Conservation (phyloP, 2,888 invertebrate species). For the Kuschelorhynchus macadamiae region DNA sequence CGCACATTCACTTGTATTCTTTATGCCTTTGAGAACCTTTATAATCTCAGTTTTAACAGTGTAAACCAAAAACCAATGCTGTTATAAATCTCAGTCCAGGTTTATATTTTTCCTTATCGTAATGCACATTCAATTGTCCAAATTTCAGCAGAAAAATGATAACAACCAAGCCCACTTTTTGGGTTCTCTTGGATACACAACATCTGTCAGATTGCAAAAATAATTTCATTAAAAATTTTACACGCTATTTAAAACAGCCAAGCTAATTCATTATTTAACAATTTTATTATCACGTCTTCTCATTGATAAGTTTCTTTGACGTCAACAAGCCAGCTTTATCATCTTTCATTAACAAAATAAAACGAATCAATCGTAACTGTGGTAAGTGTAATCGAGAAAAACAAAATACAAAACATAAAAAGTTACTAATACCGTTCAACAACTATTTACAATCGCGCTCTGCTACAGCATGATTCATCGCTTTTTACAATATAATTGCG, state of each 20-base stretch:
- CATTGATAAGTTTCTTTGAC: conserved; percentile 26
- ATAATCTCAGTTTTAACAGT: too few relatives aligned
- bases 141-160: too few relatives aligned
- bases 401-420: conserved; percentile 22
- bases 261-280: conserved; percentile 14
- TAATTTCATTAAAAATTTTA: too few relatives aligned
- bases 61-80: too few relatives aligned
- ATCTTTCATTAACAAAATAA: neutral
- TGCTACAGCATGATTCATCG: conserved; percentile 31
- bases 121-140: too few relatives aligned
- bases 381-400: conserved; percentile 14
- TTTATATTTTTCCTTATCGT: too few relatives aligned
- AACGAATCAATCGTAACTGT: conserved; percentile 6
- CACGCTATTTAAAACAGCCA: neutral
- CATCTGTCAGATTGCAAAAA: too few relatives aligned
- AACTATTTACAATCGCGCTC: conserved; percentile 25
- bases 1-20: too few relatives aligned
- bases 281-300: conserved; percentile 19
- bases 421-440: conserved; percentile 16
- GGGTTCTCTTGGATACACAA: too few relatives aligned
- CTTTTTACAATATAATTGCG: conserved; percentile 42
- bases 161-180: too few relatives aligned
- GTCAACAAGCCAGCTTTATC: conserved; percentile 20
- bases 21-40: too few relatives aligned
- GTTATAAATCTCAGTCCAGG: too few relatives aligned